These are phyloP conservation scores for Mimumesa dahlbomi DNA, from an alignment of 2,888 invertebrate genomes.

Conservation along the genomic window DNA sequence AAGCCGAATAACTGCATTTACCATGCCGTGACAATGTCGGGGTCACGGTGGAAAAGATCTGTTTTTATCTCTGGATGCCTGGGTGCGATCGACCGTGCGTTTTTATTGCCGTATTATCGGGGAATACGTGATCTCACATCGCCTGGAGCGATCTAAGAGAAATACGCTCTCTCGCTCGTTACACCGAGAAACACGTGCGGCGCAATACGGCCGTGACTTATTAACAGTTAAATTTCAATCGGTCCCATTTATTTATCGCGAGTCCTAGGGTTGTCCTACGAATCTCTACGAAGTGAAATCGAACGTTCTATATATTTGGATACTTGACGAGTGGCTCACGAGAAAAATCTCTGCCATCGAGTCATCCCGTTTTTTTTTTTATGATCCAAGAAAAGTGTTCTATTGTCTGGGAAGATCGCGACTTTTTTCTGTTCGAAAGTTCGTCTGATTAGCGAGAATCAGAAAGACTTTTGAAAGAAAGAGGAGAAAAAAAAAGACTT, in stretches of 20 bases:
- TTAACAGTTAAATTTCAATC: not conserved
- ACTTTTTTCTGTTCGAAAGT: too few species aligned
- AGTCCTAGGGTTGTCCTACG: conserved; percentile 16
- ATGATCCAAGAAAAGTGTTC: too few species aligned
- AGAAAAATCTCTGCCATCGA: too few species aligned
- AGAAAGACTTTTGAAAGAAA: too few species aligned
- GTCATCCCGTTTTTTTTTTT: too few species aligned
- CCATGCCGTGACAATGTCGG: conserved; percentile 29
- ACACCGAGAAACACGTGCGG: conserved; percentile 11
- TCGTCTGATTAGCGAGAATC: too few species aligned
- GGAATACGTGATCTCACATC: conserved; percentile 15
- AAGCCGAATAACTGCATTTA: conserved; percentile 24
- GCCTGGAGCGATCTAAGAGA: too few species aligned
- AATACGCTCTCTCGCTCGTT: conserved; percentile 10
- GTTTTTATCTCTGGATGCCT: conserved; percentile 9
- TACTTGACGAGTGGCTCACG: too few species aligned
- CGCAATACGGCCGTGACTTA: conserved; percentile 10
- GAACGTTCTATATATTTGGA: not conserved
- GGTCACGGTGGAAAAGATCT: conserved; percentile 18
- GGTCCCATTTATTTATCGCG: not conserved
- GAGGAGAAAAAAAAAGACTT: not conserved
- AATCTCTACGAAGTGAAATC: conserved; percentile 22
- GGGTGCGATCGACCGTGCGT: too few species aligned
- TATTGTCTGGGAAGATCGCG: too few species aligned
- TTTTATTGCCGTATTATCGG: conserved; percentile 11